Base-by-base conservation (phyloP, 2,113 vertebrate genomes). In the Gambusia holbrooki region DNA sequence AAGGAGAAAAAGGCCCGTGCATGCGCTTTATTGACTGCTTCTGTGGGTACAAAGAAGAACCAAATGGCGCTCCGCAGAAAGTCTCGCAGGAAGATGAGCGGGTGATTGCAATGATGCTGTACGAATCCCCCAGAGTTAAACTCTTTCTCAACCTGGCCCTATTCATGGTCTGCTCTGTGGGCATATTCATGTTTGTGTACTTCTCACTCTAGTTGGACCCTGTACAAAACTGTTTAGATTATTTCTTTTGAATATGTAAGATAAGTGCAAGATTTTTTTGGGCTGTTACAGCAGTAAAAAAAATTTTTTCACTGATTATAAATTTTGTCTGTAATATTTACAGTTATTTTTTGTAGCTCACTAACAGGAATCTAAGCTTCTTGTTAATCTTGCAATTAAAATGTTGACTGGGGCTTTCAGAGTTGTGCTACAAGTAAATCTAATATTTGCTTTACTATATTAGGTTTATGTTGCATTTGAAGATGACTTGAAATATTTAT, bases 171-270 rank as follows among this genome's bases (percentile, higher is more conserved):
- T 98, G 96, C 92, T 96, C 93, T 0, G 81, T 99, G 91, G 98
- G 97, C 73, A 92, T 99, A 90, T 97, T 98, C 91, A 96, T 99
- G 96, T 98, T 98, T 93, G 94, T 98, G 87, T 98, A 97, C 95
- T 99, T 99, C 84, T 99, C 97, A 82, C 90, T 99, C 86, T 99
- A 96, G 89, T 68, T 66, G 40, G 71, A 69, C 5, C 7, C 60
- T 70, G 71, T 64, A 68, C 71, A 85, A 42, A 62, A 71, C 28
- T 10, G 45, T 29, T 51, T 58, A 40, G 37, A 35, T 22, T 2
- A 25, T 6, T n/a, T 81, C 77, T 42, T 8, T 12, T 35, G n/a
- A 62, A 30, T 35, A 30, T 72, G 61, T 17, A 42, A 51, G 61
- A 42, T 30, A n/a, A 32, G 17, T 27, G 54, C 1, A 37, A 29